Conservation (phyloP, 2,113 vertebrate species). For the Romanogobio albipinnatus region DNA sequence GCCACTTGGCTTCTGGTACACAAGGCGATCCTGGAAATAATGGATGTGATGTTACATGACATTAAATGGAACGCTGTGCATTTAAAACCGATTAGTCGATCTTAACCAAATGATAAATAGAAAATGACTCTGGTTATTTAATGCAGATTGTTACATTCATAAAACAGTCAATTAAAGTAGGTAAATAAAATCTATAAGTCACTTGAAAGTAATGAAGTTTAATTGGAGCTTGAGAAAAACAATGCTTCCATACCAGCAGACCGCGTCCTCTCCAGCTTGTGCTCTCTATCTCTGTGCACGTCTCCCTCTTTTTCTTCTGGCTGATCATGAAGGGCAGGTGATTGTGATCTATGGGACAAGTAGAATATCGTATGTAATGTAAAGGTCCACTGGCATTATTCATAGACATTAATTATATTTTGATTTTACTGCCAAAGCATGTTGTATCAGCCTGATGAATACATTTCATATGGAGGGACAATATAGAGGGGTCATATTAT, state of each 20-base stretch:
- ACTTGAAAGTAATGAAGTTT: not conserved
- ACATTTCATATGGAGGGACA: not conserved
- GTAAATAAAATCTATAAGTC: not conserved
- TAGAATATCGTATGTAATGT: not conserved
- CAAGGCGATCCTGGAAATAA: slow-evolving; percentile 43
- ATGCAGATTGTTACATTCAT: not conserved
- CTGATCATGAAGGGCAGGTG: slow-evolving; percentile 81
- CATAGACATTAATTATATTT: not conserved
- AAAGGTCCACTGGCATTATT: not conserved
- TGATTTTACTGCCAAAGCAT: not conserved
- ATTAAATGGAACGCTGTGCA: not conserved
- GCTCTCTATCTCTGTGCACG: slow-evolving; percentile 76
- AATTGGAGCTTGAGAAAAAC: slow-evolving; percentile 1
- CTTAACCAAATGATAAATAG: not conserved
- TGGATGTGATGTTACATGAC: not conserved
- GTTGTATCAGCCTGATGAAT: not conserved
- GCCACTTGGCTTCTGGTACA: slow-evolving; percentile 83
- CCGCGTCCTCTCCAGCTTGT: slow-evolving; percentile 75
- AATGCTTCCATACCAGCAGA: slow-evolving; percentile 69
- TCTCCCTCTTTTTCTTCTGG: slow-evolving; percentile 77
- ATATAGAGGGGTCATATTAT: not conserved
- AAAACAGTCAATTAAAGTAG: not conserved
- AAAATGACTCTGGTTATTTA: not conserved
- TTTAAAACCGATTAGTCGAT: not conserved
- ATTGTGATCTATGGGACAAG: slow-evolving; percentile 76